Conservation (phyloP, 2,797 vertebrate genomes). For the Danio aesculapii region DNA sequence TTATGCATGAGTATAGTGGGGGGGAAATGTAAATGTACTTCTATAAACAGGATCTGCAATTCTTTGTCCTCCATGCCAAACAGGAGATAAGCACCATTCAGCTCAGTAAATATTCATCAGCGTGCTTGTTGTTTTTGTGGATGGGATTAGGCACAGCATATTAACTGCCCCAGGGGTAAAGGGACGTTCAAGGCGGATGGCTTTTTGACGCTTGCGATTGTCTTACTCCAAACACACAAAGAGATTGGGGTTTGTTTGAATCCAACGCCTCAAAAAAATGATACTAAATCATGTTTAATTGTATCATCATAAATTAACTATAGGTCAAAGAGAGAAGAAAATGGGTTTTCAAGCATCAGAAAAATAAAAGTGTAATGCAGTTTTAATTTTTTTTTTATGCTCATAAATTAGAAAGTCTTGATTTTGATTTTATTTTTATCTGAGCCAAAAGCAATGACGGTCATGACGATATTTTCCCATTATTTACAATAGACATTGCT, state of each 20-base stretch:
- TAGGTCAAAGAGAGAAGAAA: no score
- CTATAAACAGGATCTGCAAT: conserved; percentile 33
- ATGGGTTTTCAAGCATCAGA: no score
- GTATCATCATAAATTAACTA: no score
- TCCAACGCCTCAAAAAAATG: background rate
- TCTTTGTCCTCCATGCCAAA: conserved; percentile 44
- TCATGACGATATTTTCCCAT: no score
- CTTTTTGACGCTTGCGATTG: conserved; percentile 14
- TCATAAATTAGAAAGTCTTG: no score
- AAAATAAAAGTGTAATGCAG: no score
- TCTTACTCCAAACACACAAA: conserved; percentile 18
- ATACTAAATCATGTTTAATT: no score
- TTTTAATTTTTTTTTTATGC: no score
- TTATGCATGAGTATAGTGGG: conserved; percentile 25
- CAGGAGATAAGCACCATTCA: conserved; percentile 39
- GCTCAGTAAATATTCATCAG: conserved; percentile 46
- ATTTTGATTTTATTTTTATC: no score
- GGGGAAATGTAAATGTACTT: conserved; percentile 36
- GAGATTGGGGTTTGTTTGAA: background rate
- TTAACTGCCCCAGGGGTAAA: conserved; percentile 47
- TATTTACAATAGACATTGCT: no score
- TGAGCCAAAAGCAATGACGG: no score
- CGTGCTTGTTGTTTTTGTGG: conserved; percentile 49
- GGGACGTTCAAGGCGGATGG: conserved; percentile 31
- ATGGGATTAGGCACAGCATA: conserved; percentile 53